Percentiles rank a stretch among this genome's conserved stretches.
Evolutionary conservation across 2,113 vertebrate genomes (phyloP).

Genomic region (Merops nubicus): DNA sequence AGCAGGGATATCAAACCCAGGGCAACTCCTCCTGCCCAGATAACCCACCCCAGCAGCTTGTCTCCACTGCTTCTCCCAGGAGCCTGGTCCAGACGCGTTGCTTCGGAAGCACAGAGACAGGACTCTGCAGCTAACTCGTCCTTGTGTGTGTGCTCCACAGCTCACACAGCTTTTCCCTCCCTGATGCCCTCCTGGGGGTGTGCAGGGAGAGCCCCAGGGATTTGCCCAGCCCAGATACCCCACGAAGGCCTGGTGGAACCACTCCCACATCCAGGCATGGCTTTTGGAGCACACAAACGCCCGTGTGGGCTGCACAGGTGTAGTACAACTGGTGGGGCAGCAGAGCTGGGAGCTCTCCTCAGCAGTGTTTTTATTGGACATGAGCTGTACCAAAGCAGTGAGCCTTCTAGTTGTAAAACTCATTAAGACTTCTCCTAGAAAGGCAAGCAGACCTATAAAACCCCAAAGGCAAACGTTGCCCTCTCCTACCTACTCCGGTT

Average conservation of each 20-base stretch:
- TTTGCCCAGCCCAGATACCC: neutral
- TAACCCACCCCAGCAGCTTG: fast-evolving
- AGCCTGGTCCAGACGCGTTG: fast-evolving
- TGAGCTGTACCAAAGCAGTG: neutral
- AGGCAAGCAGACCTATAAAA: neutral
- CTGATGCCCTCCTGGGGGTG: too few species aligned
- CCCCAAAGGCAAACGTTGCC: neutral
- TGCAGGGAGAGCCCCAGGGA: neutral
- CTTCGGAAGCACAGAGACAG: fast-evolving
- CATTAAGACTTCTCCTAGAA: neutral
- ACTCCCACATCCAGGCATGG: neutral
- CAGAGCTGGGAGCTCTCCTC: neutral
- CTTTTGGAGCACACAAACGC: neutral
- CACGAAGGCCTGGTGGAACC: fast-evolving
- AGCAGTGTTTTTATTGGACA: neutral
- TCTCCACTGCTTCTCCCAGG: neutral
- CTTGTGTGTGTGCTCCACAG: fast-evolving
- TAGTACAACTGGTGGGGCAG: neutral
- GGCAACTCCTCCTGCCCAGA: neutral
- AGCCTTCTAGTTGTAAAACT: neutral
- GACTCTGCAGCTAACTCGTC: neutral
- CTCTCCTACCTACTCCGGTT: neutral
- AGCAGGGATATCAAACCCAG: neutral
- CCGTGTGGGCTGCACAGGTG: neutral
- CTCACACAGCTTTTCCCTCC: neutral